phyloP scores from a whole-genome alignment of 2,113 vertebrate genomes.

The Antechinus flavipes region DNA sequence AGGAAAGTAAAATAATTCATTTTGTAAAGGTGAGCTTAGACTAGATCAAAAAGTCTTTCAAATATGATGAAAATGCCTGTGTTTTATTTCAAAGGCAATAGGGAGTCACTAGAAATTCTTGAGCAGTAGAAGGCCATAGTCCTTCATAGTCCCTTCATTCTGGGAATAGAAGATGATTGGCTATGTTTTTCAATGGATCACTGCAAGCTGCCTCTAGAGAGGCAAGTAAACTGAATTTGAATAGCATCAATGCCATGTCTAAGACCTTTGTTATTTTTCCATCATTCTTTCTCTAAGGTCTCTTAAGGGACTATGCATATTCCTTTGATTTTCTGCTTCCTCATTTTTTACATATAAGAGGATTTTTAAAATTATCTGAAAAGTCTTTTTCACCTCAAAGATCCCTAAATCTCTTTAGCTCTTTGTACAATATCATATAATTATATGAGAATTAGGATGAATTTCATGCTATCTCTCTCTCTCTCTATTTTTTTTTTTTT shows the following conservation, averaged over 20 bases:
- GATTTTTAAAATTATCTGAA: not conserved
- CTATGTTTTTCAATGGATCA: not conserved
- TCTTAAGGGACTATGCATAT: not conserved
- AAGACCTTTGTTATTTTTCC: not conserved
- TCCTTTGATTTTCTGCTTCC: not conserved
- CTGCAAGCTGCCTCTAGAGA: not conserved
- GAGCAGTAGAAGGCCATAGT: not conserved
- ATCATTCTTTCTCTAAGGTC: not conserved
- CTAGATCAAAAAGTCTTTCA: not conserved
- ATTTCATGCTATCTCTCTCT: not conserved
- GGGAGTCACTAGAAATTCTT: not conserved
- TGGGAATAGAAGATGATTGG: not conserved
- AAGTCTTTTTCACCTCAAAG: not conserved
- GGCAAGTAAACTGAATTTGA: not conserved
- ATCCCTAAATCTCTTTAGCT: not conserved
- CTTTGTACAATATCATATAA: not conserved
- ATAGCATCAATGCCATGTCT: not conserved
- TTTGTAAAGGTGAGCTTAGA: not conserved
- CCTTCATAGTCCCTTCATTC: too few species aligned
- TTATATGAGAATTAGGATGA: not conserved
- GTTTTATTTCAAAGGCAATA: not conserved
- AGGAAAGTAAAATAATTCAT: not conserved
- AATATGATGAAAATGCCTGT: not conserved
- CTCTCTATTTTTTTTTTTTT: too few species aligned
- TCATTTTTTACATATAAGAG: not conserved